A percentile compares a stretch with the other conserved stretches of the same genome.
Evolutionary conservation across 1,140 invertebrate species (phyloP).

Genomic region (Bicyclus anynana): DNA sequence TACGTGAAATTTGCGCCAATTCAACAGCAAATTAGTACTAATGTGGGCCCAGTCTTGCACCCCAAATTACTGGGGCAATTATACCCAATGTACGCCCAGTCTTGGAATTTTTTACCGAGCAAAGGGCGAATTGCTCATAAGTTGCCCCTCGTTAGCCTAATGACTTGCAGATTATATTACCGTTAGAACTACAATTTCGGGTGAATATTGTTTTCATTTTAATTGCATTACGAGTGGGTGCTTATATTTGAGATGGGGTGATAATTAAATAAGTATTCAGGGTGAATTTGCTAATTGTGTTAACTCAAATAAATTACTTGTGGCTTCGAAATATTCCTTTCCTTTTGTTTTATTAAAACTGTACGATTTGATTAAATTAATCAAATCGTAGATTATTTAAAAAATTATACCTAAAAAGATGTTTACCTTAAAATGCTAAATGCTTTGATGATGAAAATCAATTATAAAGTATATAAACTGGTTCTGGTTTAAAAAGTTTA

Average conservation of each 20-base stretch:
- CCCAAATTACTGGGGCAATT: not conserved
- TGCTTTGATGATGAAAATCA: no score
- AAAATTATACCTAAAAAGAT: no score
- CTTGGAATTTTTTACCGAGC: conserved; percentile 15
- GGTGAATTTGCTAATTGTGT: no score
- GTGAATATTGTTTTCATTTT: not conserved
- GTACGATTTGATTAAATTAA: no score
- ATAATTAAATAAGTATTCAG: not conserved
- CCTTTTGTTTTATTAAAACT: no score
- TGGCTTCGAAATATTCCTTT: no score
- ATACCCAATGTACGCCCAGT: not conserved
- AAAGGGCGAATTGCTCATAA: conserved; percentile 11
- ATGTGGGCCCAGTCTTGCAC: not conserved
- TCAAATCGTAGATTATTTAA: no score
- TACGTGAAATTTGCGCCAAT: not conserved
- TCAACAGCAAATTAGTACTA: not conserved
- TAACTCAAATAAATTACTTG: no score
- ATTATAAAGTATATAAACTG: no score
- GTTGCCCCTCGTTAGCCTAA: conserved; percentile 27
- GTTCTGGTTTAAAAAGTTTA: no score
- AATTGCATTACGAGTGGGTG: no score
- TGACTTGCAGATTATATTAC: conserved; percentile 27
- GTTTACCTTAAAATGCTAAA: no score
- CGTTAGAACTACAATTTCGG: conserved; percentile 3
- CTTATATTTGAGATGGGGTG: not conserved